These are phyloP conservation scores for Sebastes iracundus DNA, from an alignment of 2,797 vertebrate species.

Conservation along the genomic window DNA sequence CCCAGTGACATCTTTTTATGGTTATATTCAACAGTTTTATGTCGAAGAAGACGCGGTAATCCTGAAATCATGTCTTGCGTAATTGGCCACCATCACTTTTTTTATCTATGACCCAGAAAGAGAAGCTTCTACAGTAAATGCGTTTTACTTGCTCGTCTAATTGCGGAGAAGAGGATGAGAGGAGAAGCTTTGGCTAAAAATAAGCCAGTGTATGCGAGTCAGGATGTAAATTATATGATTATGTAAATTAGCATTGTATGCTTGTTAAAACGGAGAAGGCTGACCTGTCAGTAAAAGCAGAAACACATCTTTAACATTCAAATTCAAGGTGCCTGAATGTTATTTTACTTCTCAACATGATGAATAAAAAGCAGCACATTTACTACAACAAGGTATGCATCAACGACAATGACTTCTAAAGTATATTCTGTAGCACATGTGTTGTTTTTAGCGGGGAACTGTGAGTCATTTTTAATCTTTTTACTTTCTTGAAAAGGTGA, in stretches of 20 bases:
- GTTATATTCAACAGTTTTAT: slow-evolving; percentile 33
- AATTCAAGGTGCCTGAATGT: neutral
- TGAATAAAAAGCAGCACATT: neutral
- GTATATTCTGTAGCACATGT: neutral
- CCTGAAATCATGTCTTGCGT: slow-evolving; percentile 44
- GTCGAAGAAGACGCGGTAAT: slow-evolving; percentile 28
- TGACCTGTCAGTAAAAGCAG: slow-evolving; percentile 4
- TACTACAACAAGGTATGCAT: neutral
- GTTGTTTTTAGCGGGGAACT: neutral
- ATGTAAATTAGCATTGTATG: slow-evolving; percentile 30
- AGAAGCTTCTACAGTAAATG: slow-evolving; percentile 44
- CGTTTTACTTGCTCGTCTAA: slow-evolving; percentile 54
- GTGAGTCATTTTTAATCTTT: slow-evolving; percentile 1
- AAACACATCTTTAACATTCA: neutral
- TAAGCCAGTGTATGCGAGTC: slow-evolving; percentile 19
- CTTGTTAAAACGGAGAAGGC: neutral
- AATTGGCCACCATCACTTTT: slow-evolving; percentile 45
- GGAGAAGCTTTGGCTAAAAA: slow-evolving; percentile 42
- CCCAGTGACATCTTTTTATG: slow-evolving; percentile 28
- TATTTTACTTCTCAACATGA: neutral
- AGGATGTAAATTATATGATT: slow-evolving; percentile 46
- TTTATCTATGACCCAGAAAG: slow-evolving; percentile 56
- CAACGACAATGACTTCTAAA: neutral
- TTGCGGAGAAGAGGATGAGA: slow-evolving; percentile 34
- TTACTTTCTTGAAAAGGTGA: slow-evolving; percentile 25